A percentile compares a stretch with the other conserved stretches of the same genome.
phyloP scores from a whole-genome alignment of 2,113 vertebrate genomes.

The Henicopernis longicauda region DNA sequence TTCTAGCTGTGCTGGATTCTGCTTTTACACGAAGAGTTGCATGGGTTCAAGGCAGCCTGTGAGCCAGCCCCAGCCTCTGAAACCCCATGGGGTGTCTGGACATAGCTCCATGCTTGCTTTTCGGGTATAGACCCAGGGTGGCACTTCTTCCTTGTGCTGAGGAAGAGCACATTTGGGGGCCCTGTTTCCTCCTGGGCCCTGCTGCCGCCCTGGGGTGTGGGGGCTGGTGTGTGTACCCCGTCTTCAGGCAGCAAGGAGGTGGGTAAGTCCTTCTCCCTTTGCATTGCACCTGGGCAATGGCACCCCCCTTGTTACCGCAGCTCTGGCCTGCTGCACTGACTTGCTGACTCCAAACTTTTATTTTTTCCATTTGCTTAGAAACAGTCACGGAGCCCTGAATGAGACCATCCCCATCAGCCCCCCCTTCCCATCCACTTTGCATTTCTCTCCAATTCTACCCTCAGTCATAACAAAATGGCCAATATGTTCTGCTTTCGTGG shows the following conservation, averaged over 20 bases:
- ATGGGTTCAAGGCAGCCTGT: background rate
- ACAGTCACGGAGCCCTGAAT: background rate
- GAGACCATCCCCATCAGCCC: background rate
- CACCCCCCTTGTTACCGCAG: rapidly evolving
- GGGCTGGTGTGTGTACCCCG: rapidly evolving
- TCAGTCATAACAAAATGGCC: background rate
- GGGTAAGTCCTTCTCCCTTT: background rate
- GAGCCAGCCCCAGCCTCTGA: background rate
- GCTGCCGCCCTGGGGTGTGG: rapidly evolving
- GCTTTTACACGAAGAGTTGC: background rate
- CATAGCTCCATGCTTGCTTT: background rate
- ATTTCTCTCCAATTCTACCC: background rate
- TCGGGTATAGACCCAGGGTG: background rate
- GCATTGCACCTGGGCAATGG: background rate
- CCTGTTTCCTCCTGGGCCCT: background rate
- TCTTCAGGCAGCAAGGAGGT: background rate
- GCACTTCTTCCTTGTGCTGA: background rate
- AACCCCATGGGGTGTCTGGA: background rate
- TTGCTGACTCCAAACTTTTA: background rate
- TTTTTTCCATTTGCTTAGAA: background rate
- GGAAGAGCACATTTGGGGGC: background rate
- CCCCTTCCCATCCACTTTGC: background rate
- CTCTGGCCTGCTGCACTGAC: background rate
- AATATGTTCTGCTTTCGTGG: background rate
- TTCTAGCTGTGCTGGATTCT: background rate